These are phyloP conservation scores for Edolisoma coerulescens DNA, from an alignment of 2,113 vertebrate species.

Conservation along the genomic window DNA sequence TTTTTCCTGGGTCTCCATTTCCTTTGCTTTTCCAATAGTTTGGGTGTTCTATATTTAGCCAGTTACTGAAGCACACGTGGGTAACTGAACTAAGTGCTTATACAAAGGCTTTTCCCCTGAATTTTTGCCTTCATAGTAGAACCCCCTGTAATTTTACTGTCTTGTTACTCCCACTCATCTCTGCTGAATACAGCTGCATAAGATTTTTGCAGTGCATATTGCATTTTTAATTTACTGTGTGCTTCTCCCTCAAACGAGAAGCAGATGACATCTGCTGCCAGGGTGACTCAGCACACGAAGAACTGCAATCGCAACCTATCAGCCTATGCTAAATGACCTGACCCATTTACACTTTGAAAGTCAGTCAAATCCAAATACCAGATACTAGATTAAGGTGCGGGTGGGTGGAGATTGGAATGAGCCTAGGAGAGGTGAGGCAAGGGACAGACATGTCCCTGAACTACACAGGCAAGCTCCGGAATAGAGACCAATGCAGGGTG, in stretches of 20 bases:
- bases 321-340: neutral
- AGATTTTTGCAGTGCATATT: conserved; percentile 29
- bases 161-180: conserved; percentile 57
- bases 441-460: neutral
- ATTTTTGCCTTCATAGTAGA: conserved; percentile 44
- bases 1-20: conserved; percentile 44
- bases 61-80: neutral
- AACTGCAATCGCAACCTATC: neutral
- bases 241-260: conserved; percentile 4
- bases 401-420: conserved; percentile 23
- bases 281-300: conserved; percentile 49
- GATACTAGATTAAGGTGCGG: neutral
- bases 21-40: conserved; percentile 12
- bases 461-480: neutral
- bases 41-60: conserved; percentile 62
- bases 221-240: conserved; percentile 30
- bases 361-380: conserved; percentile 20
- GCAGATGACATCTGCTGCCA: conserved; percentile 45
- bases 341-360: conserved; percentile 17
- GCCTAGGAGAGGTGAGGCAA: neutral
- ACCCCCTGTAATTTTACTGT: conserved; percentile 51
- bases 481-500: neutral
- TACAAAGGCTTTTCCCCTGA: conserved; percentile 1
- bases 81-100: conserved; percentile 13
- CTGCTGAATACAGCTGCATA: conserved; percentile 39